phyloP scores from a whole-genome alignment of 2,888 invertebrate species.

The Timema podura region DNA sequence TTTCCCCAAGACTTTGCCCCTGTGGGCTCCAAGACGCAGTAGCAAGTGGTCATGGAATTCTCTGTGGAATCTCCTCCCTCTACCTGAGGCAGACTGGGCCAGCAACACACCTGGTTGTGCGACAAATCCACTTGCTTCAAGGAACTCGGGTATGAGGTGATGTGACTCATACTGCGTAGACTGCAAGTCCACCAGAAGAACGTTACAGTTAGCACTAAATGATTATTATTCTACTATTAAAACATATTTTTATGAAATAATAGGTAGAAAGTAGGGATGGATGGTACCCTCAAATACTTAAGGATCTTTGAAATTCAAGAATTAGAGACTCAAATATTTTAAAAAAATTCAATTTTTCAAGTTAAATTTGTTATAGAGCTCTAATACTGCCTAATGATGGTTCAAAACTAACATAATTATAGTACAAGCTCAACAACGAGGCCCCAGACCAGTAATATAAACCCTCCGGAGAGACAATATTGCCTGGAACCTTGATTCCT shows the following conservation, averaged over 20 bases:
- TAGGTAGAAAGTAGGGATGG: neutral
- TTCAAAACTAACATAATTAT: too few relatives aligned
- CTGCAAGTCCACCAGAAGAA: conserved; percentile 31
- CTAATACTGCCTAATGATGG: too few relatives aligned
- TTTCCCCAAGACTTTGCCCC: conserved; percentile 39
- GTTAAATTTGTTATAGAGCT: too few relatives aligned
- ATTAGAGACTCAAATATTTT: too few relatives aligned
- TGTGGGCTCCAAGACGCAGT: conserved; percentile 50
- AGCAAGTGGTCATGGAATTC: conserved; percentile 67
- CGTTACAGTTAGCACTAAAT: neutral
- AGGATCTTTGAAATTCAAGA: too few relatives aligned
- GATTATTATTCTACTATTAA: neutral
- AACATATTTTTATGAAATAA: neutral
- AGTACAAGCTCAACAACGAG: too few relatives aligned
- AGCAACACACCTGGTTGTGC: conserved; percentile 84
- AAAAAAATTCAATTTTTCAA: too few relatives aligned
- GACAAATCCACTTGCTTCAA: conserved; percentile 90
- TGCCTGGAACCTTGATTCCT: too few relatives aligned
- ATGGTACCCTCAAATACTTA: too few relatives aligned
- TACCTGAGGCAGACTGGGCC: conserved; percentile 71
- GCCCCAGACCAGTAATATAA: too few relatives aligned
- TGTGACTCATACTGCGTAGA: conserved; percentile 65
- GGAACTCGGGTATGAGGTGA: conserved; percentile 84
- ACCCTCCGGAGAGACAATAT: too few relatives aligned
- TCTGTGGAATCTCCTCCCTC: conserved; percentile 56